Evolutionary conservation across 2,113 vertebrate species (phyloP), one percentile per base, ranked within the genome.

Genomic region (Psephotus haematonotus): DNA sequence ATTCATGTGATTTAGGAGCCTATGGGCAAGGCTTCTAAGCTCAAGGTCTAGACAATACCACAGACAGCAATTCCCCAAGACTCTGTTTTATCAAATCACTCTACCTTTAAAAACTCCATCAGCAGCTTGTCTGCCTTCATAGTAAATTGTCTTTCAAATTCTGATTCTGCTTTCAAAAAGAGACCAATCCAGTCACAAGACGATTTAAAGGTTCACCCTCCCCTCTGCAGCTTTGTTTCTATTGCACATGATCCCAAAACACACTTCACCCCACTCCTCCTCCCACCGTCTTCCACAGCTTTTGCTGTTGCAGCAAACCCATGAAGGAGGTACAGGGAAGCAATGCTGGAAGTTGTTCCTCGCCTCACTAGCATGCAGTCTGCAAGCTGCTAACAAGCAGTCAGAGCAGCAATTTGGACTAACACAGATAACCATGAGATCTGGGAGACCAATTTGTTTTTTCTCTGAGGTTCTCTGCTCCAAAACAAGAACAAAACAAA

Each of bases 41-140:
- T 1, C 33, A 27, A 31, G 33, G 17, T 28, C 49, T 25, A 33
- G 77, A 4, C 1, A 12, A 13, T 1, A 2, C 4, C 2, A 1
- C 62, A 55, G 47, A 1, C 19, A 39, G 59, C 6, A 12, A 46
- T 8, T 16, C 5, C 3, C 47, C 1, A 13, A 23, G 35, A 31
- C 4, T 4, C 13, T 1, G 16, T 6, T 39, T 25, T 28, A 67
- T 33, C 39, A 24, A 35, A 33, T n/a, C n/a, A 49, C 67, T 63
- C 33, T 3, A 0, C 29, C 70, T 78, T 33, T 18, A 46, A 53
- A 64, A 64, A 41, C 4, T 8, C 72, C 18, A 8, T 20, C 53
- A 37, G 31, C 47, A 31, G 4, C 44, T 37, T 35, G 10, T 7
- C 84, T 69, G 63, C 35, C 59, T 62, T 27, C 81, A 29, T 5